Evolutionary conservation across 2,888 invertebrate genomes (phyloP).

Genomic region (Dexiosoma caninum): DNA sequence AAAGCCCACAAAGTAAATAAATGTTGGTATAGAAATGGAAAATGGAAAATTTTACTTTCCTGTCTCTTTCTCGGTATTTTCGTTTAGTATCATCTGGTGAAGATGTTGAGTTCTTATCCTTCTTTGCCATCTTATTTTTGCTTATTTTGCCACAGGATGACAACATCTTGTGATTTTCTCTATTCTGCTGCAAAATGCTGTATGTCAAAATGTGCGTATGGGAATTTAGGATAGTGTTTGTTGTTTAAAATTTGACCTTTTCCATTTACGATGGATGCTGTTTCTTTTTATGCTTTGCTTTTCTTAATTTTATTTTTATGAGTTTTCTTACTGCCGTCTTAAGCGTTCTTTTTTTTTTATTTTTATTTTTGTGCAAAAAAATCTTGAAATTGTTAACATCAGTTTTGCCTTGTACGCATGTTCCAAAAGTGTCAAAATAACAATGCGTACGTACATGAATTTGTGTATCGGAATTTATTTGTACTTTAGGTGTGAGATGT

Average conservation of each 20-base stretch:
- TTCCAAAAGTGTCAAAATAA: slow-evolving; percentile 39
- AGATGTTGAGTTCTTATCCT: slow-evolving; percentile 5
- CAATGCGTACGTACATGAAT: neutral
- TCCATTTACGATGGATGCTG: slow-evolving; percentile 11
- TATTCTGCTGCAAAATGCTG: neutral
- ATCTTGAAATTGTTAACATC: slow-evolving; percentile 7
- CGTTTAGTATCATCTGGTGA: neutral
- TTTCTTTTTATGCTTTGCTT: neutral
- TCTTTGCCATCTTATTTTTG: too few species aligned
- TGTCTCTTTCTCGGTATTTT: neutral
- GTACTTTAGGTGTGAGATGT: neutral
- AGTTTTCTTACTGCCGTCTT: too few species aligned
- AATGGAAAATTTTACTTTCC: neutral
- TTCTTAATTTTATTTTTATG: too few species aligned
- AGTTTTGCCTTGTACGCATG: slow-evolving; percentile 55
- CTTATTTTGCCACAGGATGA: too few species aligned
- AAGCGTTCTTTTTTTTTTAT: too few species aligned
- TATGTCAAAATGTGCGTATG: neutral
- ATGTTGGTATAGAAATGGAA: neutral
- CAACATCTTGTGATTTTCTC: slow-evolving; percentile 36
- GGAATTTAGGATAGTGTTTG: neutral
- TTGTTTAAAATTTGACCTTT: slow-evolving; percentile 35
- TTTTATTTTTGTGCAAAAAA: slow-evolving; percentile 17
- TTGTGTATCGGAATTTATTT: neutral
- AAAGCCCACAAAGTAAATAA: neutral